Base-by-base conservation (phyloP, 2,113 vertebrate genomes). In the Henicopernis longicauda region DNA sequence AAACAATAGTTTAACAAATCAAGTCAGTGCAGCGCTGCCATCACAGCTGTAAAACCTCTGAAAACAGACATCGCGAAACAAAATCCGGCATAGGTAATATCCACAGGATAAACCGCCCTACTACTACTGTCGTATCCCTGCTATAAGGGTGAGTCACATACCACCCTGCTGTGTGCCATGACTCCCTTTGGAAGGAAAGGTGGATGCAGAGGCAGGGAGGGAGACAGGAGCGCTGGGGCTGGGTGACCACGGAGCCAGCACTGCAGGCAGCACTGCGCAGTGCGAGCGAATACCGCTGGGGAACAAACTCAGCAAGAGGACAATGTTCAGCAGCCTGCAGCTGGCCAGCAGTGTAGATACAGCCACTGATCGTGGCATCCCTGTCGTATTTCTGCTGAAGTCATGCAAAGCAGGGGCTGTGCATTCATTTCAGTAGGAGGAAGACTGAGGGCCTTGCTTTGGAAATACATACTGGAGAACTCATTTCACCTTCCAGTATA, bases 241-340 rank as follows among this genome's bases (percentile, higher is more conserved):
- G 76, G 47, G 15, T 31, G 6, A 9, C 18, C 12, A 1, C 1
- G 3, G 20, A 66, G 54, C 16, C 36, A 50, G 42, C 40, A 2
- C 27, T 19, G 25, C 50, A 19, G 54, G 13, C 36, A 50, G 42
- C 40, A 2, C 27, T 19, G 25, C 50, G 16, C 50, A 2, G 34
- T 6, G 36, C 0, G 0, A 42, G 61, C 57, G 49, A 13, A 1
- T 10, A 6, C 18, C 57, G 55, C 77, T 13, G 50, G 50, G 45
- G 42, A 65, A 0, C 61, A 70, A 82, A 45, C 25, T 47, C 20
- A 1, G 52, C 23, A 6, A 7, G 38, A 25, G 50, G 20, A 16
- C 1, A 5, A 0, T 0, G 40, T 1, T 54, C 8, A 20, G 36
- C 44, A 44, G 49, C 3, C 40, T 13, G 29, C 6, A 36, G 55